Evolutionary conservation across 2,797 vertebrate genomes (phyloP).

Genomic region (Gymnocypris eckloni): DNA sequence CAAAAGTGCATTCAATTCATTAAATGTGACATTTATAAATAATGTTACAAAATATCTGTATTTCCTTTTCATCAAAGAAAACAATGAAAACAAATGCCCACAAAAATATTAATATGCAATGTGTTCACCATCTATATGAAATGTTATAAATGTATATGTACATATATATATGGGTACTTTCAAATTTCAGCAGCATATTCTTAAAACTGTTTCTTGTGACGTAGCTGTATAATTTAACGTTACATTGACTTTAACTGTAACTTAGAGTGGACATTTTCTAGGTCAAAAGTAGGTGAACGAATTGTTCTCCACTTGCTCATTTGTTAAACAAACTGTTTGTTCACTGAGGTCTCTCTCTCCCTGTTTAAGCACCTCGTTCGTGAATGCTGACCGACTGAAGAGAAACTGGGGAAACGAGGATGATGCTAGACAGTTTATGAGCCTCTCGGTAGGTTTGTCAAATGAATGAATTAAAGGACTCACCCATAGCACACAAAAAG

Average conservation of each 20-base stretch:
- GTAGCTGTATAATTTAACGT: too few species aligned
- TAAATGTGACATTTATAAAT: too few species aligned
- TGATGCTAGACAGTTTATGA: not conserved
- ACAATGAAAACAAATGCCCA: not conserved
- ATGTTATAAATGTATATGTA: not conserved
- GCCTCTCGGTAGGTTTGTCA: not conserved
- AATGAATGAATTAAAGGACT: not conserved
- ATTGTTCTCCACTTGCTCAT: not conserved
- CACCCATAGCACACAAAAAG: not conserved
- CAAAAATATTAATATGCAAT: not conserved
- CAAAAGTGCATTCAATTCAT: not conserved
- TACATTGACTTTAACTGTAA: too few species aligned
- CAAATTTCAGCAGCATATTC: too few species aligned
- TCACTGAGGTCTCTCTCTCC: not conserved
- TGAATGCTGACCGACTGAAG: not conserved
- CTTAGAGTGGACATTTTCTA: too few species aligned
- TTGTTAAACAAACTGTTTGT: not conserved
- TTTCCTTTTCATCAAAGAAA: not conserved
- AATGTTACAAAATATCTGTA: too few species aligned
- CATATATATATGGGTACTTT: too few species aligned
- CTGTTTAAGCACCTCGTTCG: not conserved
- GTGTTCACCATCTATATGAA: not conserved
- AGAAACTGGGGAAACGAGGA: not conserved
- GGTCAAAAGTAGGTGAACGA: too few species aligned
- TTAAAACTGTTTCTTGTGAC: too few species aligned